Conservation (phyloP, 2,797 vertebrate genomes). For the Numenius phaeopus region DNA sequence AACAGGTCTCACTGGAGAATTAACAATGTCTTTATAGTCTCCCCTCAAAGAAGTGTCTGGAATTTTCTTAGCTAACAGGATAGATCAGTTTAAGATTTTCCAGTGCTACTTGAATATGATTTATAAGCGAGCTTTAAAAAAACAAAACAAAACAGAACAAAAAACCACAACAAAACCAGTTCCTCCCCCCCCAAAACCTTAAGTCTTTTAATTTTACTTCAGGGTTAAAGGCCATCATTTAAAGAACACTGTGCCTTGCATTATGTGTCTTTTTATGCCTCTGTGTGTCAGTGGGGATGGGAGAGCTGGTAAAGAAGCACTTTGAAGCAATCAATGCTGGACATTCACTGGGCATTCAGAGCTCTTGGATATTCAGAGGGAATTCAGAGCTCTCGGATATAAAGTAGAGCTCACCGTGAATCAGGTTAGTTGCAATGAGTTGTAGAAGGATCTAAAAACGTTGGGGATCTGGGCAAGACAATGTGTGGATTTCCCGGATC, state of each 20-base stretch:
- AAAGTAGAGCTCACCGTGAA: fast-evolving
- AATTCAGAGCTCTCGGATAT: neutral
- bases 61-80: constrained; percentile 37
- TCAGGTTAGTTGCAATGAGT: neutral
- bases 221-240: neutral
- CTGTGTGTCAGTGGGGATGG: neutral
- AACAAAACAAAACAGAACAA: neutral
- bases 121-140: neutral
- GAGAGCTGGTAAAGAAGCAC: neutral
- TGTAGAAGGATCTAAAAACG: neutral
- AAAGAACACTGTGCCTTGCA: neutral
- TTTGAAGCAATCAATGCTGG: neutral
- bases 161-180: neutral
- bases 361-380: neutral
- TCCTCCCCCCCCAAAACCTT: fast-evolving
- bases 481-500: neutral
- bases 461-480: neutral
- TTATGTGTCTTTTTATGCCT: neutral
- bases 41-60: constrained; percentile 33
- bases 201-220: neutral
- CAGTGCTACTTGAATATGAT: neutral
- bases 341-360: neutral
- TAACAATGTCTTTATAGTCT: constrained; percentile 38
- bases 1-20: constrained; percentile 40
- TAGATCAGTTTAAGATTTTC: constrained; percentile 39